Evolutionary conservation across 2,888 invertebrate species (phyloP).

Genomic region (Temnothorax ravouxi): DNA sequence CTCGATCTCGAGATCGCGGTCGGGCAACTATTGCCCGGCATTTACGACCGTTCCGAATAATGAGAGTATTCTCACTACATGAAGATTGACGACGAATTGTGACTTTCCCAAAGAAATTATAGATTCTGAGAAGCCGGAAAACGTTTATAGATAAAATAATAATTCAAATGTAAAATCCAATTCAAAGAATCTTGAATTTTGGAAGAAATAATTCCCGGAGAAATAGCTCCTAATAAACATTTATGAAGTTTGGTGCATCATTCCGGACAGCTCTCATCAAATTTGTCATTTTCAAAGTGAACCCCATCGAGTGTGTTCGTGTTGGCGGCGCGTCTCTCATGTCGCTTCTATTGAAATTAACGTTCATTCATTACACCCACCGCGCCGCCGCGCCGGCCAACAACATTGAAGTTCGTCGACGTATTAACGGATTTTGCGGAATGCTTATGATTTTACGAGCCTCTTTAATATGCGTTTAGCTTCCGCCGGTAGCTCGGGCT

Average conservation of each 20-base stretch:
- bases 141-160: background rate
- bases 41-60: conserved; percentile 71
- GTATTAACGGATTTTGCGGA: conserved; percentile 81
- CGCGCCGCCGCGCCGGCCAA: conserved; percentile 20
- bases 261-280: background rate
- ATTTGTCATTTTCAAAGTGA: conserved; percentile 6
- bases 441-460: conserved; percentile 83
- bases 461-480: conserved; percentile 82
- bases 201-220: background rate
- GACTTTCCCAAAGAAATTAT: conserved; percentile 27
- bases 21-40: conserved; percentile 44
- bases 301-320: background rate
- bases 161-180: background rate
- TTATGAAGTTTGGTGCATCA: background rate
- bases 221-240: background rate
- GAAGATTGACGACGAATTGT: conserved; percentile 51
- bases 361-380: conserved; percentile 68
- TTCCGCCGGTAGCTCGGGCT: conserved; percentile 69
- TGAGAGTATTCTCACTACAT: conserved; percentile 83
- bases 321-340: conserved; percentile 18
- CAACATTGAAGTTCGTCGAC: conserved; percentile 71
- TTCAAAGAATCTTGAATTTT: background rate
- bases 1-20: conserved; percentile 67
- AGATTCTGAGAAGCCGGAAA: background rate
- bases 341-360: conserved; percentile 44